Evolutionary conservation across 2,888 invertebrate species (phyloP).

Genomic region (Bellardia pandia): DNA sequence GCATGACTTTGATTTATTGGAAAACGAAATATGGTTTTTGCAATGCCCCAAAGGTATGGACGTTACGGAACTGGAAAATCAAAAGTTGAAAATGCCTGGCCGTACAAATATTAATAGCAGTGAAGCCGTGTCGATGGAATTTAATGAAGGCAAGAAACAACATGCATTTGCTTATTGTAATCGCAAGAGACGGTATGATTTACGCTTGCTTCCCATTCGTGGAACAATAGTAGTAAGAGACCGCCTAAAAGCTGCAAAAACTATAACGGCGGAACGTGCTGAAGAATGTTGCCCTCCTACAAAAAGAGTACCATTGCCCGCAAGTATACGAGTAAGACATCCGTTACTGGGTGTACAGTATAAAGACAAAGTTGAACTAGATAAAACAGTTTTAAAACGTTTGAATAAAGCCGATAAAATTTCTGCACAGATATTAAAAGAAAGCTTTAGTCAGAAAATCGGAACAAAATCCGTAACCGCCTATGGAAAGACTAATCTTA

Average conservation of each 20-base stretch:
- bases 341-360: slow-evolving; percentile 78
- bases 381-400: slow-evolving; percentile 70
- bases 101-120: slow-evolving; percentile 73
- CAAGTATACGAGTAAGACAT: slow-evolving; percentile 76
- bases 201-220: slow-evolving; percentile 75
- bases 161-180: slow-evolving; percentile 76
- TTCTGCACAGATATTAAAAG: slow-evolving; percentile 56
- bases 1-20: slow-evolving; percentile 72
- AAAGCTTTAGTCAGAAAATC: slow-evolving; percentile 29
- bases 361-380: slow-evolving; percentile 73
- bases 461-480: not conserved
- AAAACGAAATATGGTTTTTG: slow-evolving; percentile 78
- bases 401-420: slow-evolving; percentile 74
- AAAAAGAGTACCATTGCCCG: slow-evolving; percentile 75
- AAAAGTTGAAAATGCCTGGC: slow-evolving; percentile 78
- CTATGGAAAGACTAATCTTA: not conserved
- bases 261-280: slow-evolving; percentile 67
- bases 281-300: slow-evolving; percentile 54
- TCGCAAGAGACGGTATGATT: slow-evolving; percentile 73
- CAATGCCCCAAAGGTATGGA: slow-evolving; percentile 77
- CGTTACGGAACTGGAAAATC: slow-evolving; percentile 70
- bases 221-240: slow-evolving; percentile 76
- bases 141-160: slow-evolving; percentile 51
- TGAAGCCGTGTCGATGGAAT: slow-evolving; percentile 77
- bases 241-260: slow-evolving; percentile 73